These are phyloP conservation scores for Acanthosepion pharaonis DNA, from an alignment of 2,888 invertebrate genomes.

Conservation along the genomic window DNA sequence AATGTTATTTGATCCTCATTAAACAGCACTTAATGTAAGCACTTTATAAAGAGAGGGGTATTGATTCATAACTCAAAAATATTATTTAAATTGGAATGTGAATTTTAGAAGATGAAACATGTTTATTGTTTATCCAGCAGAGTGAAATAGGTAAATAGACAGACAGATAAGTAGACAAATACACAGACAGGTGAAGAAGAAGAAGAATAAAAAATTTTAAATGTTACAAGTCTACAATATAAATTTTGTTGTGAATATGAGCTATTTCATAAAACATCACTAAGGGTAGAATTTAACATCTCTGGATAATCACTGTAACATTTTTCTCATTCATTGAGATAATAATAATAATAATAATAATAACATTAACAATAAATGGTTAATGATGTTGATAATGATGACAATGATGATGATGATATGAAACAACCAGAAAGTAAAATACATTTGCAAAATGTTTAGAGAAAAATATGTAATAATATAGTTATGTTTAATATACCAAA, in stretches of 20 bases:
- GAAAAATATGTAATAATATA: slow-evolving; percentile 20
- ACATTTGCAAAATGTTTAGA: neutral
- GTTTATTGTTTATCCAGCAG: neutral
- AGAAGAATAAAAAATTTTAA: neutral
- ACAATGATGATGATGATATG: neutral
- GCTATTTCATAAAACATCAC: neutral
- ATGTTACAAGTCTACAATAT: neutral
- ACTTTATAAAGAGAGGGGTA: neutral
- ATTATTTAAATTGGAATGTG: neutral
- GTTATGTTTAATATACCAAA: neutral
- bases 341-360: neutral
- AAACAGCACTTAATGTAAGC: neutral
- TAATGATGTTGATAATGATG: neutral
- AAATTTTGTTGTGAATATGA: neutral
- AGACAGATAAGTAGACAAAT: neutral
- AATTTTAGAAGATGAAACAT: slow-evolving; percentile 21
- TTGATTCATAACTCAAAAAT: neutral
- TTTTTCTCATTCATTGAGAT: neutral
- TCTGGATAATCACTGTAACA: slow-evolving; percentile 4
- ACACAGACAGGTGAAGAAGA: neutral
- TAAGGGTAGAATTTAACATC: neutral
- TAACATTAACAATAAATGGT: neutral
- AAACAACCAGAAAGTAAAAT: slow-evolving; percentile 21
- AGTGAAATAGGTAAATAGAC: neutral
- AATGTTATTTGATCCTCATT: neutral